Conservation (phyloP, 2,797 vertebrate species). For the Gambelia wislizenii region DNA sequence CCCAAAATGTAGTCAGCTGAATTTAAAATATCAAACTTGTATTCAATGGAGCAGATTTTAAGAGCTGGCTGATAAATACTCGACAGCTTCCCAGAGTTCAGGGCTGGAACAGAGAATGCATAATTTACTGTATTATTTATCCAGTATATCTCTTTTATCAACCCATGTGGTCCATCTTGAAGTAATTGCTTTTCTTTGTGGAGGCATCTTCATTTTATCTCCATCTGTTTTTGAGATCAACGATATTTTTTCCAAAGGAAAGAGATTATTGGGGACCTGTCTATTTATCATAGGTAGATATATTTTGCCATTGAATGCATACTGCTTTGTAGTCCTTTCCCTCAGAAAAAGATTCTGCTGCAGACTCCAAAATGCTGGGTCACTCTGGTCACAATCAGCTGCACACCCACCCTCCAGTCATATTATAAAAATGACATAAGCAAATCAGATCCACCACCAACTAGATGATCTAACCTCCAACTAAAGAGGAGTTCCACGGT, state of each 20-base stretch:
- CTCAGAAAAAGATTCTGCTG: neutral
- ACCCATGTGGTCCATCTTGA: constrained; percentile 81
- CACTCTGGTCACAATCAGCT: too few relatives aligned
- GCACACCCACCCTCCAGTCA: too few relatives aligned
- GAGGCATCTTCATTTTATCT: constrained; percentile 60
- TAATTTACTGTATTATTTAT: constrained; percentile 44
- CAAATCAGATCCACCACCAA: too few relatives aligned
- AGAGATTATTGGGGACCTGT: neutral
- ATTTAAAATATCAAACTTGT: constrained; percentile 16
- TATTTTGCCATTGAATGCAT: neutral
- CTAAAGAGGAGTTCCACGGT: too few relatives aligned
- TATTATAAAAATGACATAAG: too few relatives aligned
- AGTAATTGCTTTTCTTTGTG: constrained; percentile 66
- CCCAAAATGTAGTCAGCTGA: neutral
- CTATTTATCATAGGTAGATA: neutral
- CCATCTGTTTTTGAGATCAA: constrained; percentile 62
- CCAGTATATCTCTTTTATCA: constrained; percentile 68
- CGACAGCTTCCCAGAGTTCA: constrained; percentile 25
- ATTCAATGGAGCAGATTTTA: constrained; percentile 36
- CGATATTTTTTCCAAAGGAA: neutral
- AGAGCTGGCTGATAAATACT: constrained; percentile 38
- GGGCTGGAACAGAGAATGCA: constrained; percentile 22
- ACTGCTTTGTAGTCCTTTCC: neutral
- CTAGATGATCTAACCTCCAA: too few relatives aligned
- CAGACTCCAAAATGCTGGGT: too few relatives aligned